Base-by-base conservation (phyloP, 2,888 invertebrate genomes). In the Plagodis pulveraria region DNA sequence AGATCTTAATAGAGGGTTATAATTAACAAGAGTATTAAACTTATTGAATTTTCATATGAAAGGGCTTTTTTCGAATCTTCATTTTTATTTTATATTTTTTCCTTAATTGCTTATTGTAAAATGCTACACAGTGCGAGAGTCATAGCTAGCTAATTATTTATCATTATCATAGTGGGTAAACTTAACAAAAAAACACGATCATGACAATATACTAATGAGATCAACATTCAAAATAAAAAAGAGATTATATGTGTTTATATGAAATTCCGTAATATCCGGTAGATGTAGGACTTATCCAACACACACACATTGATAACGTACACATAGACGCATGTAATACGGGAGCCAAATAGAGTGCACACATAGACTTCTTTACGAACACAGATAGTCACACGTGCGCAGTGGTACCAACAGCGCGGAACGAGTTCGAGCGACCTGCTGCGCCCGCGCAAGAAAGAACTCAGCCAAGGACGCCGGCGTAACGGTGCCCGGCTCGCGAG, bases 391-490 rank as follows among this genome's bases (percentile, higher is more conserved):
- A 86, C 89, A 87, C 87, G 87, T 87, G 88, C 82, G 76, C 81
- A 77, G 78, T 72, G 76, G 77, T 75, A 75, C 76, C 78, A 73
- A 75, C 83, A 72, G 63, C 84, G 84, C 80, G 86, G 89, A 90
- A 90, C 91, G 89, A 81, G 91, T 90, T 84, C 84, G 81, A 81
- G 72, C 84, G 87, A 87, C 87, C 89, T 90, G 90, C 88, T 87
- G 88, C 84, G 86, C 82, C 82, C 83, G 84, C 79, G 86, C 86
- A 83, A 87, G 89, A 89, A 88, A 91, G 89, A 91, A 91, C 91
- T 91, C 91, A 92, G 91, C 91, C 91, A 92, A 92, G 91, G 91
- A 91, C 91, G 91, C 89, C 82, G 81, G 81, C 81, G 87, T 92
- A 92, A 92, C 91, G 91, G 91, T 87, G 75, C 78, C 71, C 71